These are phyloP conservation scores for Onchidella celtica DNA, from an alignment of 2,888 invertebrate species.

Conservation along the genomic window DNA sequence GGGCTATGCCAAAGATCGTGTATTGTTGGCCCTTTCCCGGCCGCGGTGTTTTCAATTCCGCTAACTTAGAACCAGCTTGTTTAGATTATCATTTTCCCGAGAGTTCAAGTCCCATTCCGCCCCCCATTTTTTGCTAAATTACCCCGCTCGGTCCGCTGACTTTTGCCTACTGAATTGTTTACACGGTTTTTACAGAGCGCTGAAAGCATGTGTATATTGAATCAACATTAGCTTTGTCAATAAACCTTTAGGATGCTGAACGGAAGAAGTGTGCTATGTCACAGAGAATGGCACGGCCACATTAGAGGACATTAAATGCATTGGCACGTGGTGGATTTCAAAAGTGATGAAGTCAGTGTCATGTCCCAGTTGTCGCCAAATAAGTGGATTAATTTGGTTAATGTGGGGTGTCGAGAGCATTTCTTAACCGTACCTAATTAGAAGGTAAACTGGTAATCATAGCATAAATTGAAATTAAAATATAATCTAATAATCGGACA, in stretches of 20 bases:
- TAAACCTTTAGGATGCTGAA: slow-evolving; percentile 8
- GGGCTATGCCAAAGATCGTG: background rate
- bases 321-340: too few relatives aligned
- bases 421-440: too few relatives aligned
- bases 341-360: too few relatives aligned
- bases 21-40: background rate
- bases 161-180: background rate
- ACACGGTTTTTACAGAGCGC: background rate
- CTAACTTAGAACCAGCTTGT: slow-evolving; percentile 3
- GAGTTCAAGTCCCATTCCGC: background rate
- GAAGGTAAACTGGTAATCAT: too few relatives aligned
- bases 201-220: slow-evolving; percentile 9
- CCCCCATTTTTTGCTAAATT: slow-evolving; percentile 22
- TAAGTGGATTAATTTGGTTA: too few relatives aligned
- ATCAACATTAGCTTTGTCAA: slow-evolving; percentile 20
- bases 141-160: background rate
- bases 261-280: too few relatives aligned
- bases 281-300: too few relatives aligned
- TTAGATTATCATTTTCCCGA: slow-evolving; percentile 3
- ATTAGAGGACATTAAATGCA: too few relatives aligned
- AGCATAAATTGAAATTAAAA: too few relatives aligned
- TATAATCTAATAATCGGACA: too few relatives aligned
- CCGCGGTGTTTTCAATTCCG: background rate
- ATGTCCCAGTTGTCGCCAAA: too few relatives aligned
- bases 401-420: too few relatives aligned